Conservation (phyloP, 2,888 invertebrate species). For the Tipula unca region DNA sequence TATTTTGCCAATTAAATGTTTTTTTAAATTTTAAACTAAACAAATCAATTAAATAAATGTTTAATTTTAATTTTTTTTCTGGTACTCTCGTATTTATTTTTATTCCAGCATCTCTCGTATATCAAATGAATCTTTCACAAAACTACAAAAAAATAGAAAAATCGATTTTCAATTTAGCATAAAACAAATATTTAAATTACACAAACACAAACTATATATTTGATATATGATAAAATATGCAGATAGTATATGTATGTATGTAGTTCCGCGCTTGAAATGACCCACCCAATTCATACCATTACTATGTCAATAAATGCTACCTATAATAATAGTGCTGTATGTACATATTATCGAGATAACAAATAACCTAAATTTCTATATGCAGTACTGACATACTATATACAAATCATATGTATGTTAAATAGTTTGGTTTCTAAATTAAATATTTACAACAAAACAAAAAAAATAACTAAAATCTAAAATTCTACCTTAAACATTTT, state of each 20-base stretch:
- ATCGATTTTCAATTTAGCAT: background rate
- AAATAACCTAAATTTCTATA: too few relatives aligned
- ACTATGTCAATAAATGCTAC: background rate
- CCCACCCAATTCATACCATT: background rate
- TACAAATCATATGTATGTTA: background rate
- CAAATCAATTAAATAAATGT: background rate
- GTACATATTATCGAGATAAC: background rate
- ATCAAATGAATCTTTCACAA: too few relatives aligned
- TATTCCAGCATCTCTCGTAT: too few relatives aligned
- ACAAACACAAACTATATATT: background rate
- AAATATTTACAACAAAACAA: constrained; percentile 8
- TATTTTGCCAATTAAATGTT: background rate
- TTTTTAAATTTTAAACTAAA: background rate
- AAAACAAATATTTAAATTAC: background rate
- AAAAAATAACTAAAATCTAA: background rate
- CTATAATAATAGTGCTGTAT: background rate
- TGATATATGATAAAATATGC: background rate
- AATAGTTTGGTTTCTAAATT: background rate
- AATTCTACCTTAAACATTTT: background rate
- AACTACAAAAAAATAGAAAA: background rate
- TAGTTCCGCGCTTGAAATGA: background rate
- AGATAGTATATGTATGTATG: background rate
- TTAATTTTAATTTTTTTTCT: background rate
- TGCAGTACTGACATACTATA: background rate
- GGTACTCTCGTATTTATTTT: too few relatives aligned